Evolutionary conservation across 2,888 invertebrate species (phyloP).

Genomic region (Macrostomum cliftonense): DNA sequence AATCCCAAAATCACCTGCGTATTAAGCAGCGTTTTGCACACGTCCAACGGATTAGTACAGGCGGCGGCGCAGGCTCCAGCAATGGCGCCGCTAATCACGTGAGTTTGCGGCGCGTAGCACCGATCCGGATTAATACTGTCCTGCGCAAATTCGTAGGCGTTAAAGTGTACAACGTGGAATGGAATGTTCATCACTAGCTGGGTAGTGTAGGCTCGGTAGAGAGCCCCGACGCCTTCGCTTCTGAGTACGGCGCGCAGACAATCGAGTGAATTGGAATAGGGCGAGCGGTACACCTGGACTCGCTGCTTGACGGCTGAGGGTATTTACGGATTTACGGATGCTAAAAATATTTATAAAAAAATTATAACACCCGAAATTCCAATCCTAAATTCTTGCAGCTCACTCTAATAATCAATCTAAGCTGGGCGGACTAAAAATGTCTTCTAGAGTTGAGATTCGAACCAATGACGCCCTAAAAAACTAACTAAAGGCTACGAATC

Average conservation of each 20-base stretch:
- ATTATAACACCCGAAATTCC: too few relatives aligned
- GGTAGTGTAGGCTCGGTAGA: constrained; percentile 60
- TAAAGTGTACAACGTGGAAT: constrained; percentile 52
- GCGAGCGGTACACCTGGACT: constrained; percentile 89
- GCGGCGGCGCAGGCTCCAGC: constrained; percentile 90
- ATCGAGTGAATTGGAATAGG: constrained; percentile 65
- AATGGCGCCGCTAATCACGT: constrained; percentile 57
- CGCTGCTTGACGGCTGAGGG: constrained; percentile 71
- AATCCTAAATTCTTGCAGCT: too few relatives aligned
- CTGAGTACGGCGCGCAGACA: constrained; percentile 50
- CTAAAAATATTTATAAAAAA: too few relatives aligned
- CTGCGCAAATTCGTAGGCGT: constrained; percentile 33
- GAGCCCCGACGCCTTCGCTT: constrained; percentile 48
- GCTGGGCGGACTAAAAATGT: too few relatives aligned
- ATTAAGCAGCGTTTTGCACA: constrained; percentile 85
- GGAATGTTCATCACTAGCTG: constrained; percentile 85
- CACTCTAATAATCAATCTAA: too few relatives aligned
- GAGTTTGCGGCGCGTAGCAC: constrained; percentile 67
- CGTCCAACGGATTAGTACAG: constrained; percentile 81
- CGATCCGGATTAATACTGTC: constrained; percentile 49
- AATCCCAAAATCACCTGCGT: constrained; percentile 57
- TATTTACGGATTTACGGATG: too few relatives aligned
- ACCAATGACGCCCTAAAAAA: too few relatives aligned
- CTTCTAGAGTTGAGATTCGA: too few relatives aligned
- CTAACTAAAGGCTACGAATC: too few relatives aligned